Evolutionary conservation across 2,888 invertebrate species (phyloP).

Genomic region (Thalpophila matura): DNA sequence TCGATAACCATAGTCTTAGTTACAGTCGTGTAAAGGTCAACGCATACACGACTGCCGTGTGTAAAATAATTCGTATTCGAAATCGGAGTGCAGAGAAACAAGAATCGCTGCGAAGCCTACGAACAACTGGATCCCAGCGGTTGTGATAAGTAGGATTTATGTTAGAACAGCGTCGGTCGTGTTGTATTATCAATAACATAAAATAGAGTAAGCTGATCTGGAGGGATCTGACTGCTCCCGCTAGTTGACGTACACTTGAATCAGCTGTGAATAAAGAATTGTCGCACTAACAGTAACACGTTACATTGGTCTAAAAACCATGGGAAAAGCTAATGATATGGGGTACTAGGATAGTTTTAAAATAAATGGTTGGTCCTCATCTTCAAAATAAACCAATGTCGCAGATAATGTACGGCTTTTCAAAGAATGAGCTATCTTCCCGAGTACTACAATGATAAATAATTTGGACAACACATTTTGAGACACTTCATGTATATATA

Average conservation of each 20-base stretch:
- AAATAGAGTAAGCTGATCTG: constrained; percentile 68
- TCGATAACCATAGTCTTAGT: constrained; percentile 68
- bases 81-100: constrained; percentile 59
- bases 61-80: constrained; percentile 78
- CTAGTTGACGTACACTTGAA: constrained; percentile 17
- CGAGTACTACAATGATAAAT: not conserved
- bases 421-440: constrained; percentile 4
- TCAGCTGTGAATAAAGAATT: not conserved
- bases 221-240: constrained; percentile 17
- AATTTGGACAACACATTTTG: not conserved
- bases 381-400: constrained; percentile 12
- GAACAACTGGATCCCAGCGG: constrained; percentile 69
- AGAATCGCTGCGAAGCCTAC: constrained; percentile 52
- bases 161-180: constrained; percentile 66
- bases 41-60: constrained; percentile 75
- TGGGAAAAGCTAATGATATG: constrained; percentile 16
- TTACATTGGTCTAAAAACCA: constrained; percentile 5
- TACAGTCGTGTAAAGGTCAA: constrained; percentile 77
- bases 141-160: constrained; percentile 73
- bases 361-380: not conserved
- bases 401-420: not conserved
- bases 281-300: not conserved
- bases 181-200: constrained; percentile 74
- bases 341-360: not conserved
- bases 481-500: too few relatives aligned